phyloP scores from a whole-genome alignment of 2,888 invertebrate species.

The Papilio elwesi region DNA sequence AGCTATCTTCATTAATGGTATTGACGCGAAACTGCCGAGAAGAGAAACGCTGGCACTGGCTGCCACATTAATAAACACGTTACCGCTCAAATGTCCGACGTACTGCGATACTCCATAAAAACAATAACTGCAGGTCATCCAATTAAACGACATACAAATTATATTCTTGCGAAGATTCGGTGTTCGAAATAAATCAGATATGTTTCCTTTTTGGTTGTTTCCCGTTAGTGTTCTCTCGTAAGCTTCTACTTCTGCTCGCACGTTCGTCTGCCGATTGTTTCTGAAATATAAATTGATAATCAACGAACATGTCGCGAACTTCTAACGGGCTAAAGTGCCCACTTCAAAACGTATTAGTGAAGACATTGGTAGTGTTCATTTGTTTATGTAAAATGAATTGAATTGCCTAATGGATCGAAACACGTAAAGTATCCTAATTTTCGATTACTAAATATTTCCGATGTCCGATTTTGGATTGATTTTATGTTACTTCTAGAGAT shows the following conservation, averaged over 20 bases:
- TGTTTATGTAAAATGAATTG: no score
- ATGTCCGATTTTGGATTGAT: no score
- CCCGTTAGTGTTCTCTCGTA: constrained; percentile 58
- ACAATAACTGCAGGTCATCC: constrained; percentile 91
- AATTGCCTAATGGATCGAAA: no score
- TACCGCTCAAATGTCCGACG: constrained; percentile 90
- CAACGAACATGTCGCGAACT: background rate
- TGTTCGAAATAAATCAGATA: constrained; percentile 88
- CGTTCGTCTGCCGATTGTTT: constrained; percentile 77
- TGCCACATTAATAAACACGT: constrained; percentile 92
- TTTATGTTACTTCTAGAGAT: no score
- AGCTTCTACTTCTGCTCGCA: constrained; percentile 70
- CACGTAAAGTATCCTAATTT: no score
- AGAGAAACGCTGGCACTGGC: constrained; percentile 87
- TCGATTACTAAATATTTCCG: no score
- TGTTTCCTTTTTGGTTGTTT: constrained; percentile 76
- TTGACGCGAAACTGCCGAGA: constrained; percentile 85
- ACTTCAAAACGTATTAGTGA: no score
- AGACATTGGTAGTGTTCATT: no score
- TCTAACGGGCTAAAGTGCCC: no score
- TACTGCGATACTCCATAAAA: constrained; percentile 93
- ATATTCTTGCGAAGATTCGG: constrained; percentile 89
- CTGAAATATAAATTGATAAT: constrained; percentile 56
- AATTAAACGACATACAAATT: constrained; percentile 88
- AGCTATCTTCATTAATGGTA: constrained; percentile 85